phyloP scores from a whole-genome alignment of 2,113 vertebrate species.

The Scalopus aquaticus region DNA sequence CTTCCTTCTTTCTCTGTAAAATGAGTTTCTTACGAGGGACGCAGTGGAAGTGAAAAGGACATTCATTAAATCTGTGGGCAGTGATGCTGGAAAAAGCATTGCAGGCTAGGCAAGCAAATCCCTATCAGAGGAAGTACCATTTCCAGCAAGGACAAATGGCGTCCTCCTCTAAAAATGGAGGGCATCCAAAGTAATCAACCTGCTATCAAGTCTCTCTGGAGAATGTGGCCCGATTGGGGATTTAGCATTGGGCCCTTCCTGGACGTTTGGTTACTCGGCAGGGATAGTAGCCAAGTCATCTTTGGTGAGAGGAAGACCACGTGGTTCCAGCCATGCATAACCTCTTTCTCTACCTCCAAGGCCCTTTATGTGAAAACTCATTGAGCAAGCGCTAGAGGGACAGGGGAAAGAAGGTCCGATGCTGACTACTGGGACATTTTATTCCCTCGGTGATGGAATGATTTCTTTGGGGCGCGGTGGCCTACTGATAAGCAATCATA shows the following conservation, averaged over 20 bases:
- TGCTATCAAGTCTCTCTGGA: background rate
- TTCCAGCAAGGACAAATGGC: background rate
- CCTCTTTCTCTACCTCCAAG: background rate
- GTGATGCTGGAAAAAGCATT: background rate
- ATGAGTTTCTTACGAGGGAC: background rate
- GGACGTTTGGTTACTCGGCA: background rate
- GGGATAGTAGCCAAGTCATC: background rate
- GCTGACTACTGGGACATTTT: background rate
- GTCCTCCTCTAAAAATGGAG: background rate
- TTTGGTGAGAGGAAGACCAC: background rate
- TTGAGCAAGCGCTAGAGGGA: background rate
- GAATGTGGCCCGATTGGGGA: background rate
- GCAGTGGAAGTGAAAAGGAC: background rate
- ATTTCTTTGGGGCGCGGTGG: background rate
- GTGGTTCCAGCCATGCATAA: background rate
- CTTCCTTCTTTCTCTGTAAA: background rate
- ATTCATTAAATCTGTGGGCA: background rate
- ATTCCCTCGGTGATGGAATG: background rate
- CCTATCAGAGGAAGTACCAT: conserved; percentile 18
- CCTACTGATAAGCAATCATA: background rate
- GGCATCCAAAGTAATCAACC: background rate
- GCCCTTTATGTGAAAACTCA: background rate
- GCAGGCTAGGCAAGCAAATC: background rate
- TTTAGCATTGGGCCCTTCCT: background rate
- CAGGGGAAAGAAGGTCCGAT: background rate